Base-by-base conservation (phyloP, 2,888 invertebrate genomes). In the Dendrolimus houi region DNA sequence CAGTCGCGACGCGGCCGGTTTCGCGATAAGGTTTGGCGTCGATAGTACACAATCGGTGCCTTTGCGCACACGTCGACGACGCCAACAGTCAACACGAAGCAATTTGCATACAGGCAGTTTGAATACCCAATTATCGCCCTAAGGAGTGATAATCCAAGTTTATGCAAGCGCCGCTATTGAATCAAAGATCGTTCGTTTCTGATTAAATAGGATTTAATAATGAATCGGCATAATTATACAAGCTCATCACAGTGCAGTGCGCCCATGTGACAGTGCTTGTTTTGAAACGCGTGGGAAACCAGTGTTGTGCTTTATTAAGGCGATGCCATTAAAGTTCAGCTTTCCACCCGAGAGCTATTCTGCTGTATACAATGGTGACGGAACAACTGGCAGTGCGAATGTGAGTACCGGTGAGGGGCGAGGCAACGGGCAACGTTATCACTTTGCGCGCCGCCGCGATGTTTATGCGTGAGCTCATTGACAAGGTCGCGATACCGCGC, bases 291-390 rank as follows among this genome's bases (percentile, higher is more conserved):
- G 60, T 62, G 64, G 66, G 71, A 67, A 65, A 66, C 66, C 60
- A 70, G 77, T 81, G 77, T 64, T 61, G 77, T 77, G 75, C 60
- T 66, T 67, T 64, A 29, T 60, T 63, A 69, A 72, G 68, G 87
- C 85, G 87, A 77, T 83, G 61, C 72, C 79, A 60, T 70, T 75
- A 61, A 72, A 65, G 66, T 89, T 83, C 72, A 83, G 74, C 69
- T 89, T 89, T 67, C 89, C 89, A 59, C 89, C 89, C 69, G 82
- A 87, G 76, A 85, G 79, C 64, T 88, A 83, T 73, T 89, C 89
- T 56, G 87, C 82, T 60, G 75, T 89, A 64, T 89, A 87, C 71
- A 71, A 72, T 70, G 66, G 64, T 72, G 85, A 83, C 67, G 79
- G 71, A 62, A 64, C 67, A 61, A 67, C 74, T 62, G 57, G 66